Percentiles rank a stretch among this genome's conserved stretches.
Conservation (phyloP, 2,888 invertebrate species). For the Emmelina monodactyla region DNA sequence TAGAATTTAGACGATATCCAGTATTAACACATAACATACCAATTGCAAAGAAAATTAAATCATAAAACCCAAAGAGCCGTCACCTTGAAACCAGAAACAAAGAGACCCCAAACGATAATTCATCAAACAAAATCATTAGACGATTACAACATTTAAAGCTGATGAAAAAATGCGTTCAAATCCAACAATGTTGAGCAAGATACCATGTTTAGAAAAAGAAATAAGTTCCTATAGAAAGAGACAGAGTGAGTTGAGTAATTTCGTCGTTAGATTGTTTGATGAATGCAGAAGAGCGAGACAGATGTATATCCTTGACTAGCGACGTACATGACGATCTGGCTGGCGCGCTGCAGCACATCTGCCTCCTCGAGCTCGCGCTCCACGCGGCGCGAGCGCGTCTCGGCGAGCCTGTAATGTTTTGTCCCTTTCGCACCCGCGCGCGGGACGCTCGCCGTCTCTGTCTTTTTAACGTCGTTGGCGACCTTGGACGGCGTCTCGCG, state of each 20-base stretch:
- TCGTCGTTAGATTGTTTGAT: constrained; percentile 51
- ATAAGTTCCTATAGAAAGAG: no score
- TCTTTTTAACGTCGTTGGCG: constrained; percentile 25
- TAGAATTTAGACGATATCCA: constrained; percentile 17
- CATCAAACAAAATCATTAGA: constrained; percentile 45
- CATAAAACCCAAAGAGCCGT: constrained; percentile 18
- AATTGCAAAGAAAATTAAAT: constrained; percentile 34
- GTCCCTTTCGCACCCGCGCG: constrained; percentile 39
- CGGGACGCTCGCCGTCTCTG: constrained; percentile 24
- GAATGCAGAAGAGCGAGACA: constrained; percentile 29
- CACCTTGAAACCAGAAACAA: constrained; percentile 35
- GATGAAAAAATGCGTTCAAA: no score
- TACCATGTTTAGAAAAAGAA: no score
- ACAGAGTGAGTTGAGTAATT: no score
- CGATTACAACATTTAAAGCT: no score
- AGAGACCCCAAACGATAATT: constrained; percentile 40
- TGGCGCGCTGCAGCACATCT: constrained; percentile 84
- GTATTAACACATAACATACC: constrained; percentile 26
- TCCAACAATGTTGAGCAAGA: no score
- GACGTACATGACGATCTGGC: constrained; percentile 88
- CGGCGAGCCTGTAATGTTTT: constrained; percentile 51
- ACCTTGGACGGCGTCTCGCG: constrained; percentile 25
- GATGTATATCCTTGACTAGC: constrained; percentile 23
- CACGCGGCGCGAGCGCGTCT: constrained; percentile 53
- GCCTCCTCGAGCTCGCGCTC: constrained; percentile 76